These are phyloP conservation scores for Euzophera pinguis DNA, from an alignment of 2,888 invertebrate genomes.

Conservation along the genomic window DNA sequence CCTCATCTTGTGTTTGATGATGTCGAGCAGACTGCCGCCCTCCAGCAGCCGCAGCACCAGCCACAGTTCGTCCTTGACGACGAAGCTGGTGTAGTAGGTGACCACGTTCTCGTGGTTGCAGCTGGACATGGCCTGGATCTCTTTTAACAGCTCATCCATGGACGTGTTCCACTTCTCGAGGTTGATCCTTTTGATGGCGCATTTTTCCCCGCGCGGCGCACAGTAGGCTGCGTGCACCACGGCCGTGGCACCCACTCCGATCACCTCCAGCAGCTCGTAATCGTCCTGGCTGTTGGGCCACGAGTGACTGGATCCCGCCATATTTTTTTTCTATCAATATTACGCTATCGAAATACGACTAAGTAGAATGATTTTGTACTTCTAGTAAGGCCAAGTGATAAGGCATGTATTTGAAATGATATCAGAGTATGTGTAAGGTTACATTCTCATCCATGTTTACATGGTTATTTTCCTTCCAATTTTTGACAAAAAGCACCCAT, in stretches of 20 bases:
- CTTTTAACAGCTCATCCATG: slow-evolving; percentile 97
- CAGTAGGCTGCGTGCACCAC: slow-evolving; percentile 98
- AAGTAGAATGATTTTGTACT: slow-evolving; percentile 30
- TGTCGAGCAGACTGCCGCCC: slow-evolving; percentile 93
- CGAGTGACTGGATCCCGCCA: slow-evolving; percentile 65
- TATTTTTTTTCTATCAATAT: slow-evolving; percentile 26
- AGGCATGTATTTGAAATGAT: slow-evolving; percentile 39
- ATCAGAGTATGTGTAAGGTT: neutral
- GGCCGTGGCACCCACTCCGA: slow-evolving; percentile 98
- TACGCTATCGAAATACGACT: slow-evolving; percentile 46
- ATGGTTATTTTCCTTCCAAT: slow-evolving; percentile 54
- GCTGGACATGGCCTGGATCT: slow-evolving; percentile 98
- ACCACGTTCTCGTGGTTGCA: slow-evolving; percentile 99
- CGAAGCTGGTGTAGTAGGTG: slow-evolving; percentile 99
- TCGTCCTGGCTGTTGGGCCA: slow-evolving; percentile 98
- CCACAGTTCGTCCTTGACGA: slow-evolving; percentile 98
- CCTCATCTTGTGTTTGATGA: slow-evolving; percentile 97
- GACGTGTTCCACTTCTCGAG: slow-evolving; percentile 99
- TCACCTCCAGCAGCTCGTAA: slow-evolving; percentile 96
- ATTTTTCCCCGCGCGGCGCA: slow-evolving; percentile 95
- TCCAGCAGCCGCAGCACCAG: slow-evolving; percentile 97
- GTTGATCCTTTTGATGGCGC: slow-evolving; percentile 99
- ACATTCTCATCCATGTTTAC: slow-evolving; percentile 58
- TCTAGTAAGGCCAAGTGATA: slow-evolving; percentile 57
- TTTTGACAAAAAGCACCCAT: slow-evolving; percentile 41